These are phyloP conservation scores for Mythimna lalbum DNA, from an alignment of 2,888 invertebrate species.

Conservation along the genomic window DNA sequence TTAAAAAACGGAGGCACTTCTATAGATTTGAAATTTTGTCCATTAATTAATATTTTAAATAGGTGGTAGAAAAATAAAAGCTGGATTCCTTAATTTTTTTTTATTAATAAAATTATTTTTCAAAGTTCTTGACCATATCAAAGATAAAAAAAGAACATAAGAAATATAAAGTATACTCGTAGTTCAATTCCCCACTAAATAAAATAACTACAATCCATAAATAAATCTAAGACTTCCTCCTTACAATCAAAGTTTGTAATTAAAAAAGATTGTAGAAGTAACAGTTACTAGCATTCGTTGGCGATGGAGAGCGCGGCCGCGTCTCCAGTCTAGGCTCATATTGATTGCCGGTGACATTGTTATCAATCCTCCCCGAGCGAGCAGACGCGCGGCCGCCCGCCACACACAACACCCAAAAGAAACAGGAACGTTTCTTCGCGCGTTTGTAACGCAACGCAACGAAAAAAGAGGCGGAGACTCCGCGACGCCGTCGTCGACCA, in stretches of 20 bases:
- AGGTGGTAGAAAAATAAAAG: not conserved
- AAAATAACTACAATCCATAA: not conserved
- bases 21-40: not conserved
- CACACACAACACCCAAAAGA: constrained; percentile 90
- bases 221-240: constrained; percentile 9
- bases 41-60: not conserved
- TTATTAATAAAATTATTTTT: not conserved
- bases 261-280: constrained; percentile 41
- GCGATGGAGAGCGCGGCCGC: constrained; percentile 57
- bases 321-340: constrained; percentile 86
- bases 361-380: constrained; percentile 89
- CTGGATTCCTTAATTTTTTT: not conserved
- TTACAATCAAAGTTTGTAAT: constrained; percentile 45
- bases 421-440: constrained; percentile 91
- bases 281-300: constrained; percentile 36
- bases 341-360: constrained; percentile 93
- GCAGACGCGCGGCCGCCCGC: constrained; percentile 74
- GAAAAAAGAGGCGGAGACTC: constrained; percentile 89
- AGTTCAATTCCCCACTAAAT: constrained; percentile 2
- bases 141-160: not conserved
- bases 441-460: constrained; percentile 85
- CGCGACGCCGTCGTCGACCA: constrained; percentile 80
- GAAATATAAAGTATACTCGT: not conserved
- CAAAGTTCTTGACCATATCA: not conserved
- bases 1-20: not conserved